Conservation (phyloP, 2,888 invertebrate species). For the Argynnis bischoffii region DNA sequence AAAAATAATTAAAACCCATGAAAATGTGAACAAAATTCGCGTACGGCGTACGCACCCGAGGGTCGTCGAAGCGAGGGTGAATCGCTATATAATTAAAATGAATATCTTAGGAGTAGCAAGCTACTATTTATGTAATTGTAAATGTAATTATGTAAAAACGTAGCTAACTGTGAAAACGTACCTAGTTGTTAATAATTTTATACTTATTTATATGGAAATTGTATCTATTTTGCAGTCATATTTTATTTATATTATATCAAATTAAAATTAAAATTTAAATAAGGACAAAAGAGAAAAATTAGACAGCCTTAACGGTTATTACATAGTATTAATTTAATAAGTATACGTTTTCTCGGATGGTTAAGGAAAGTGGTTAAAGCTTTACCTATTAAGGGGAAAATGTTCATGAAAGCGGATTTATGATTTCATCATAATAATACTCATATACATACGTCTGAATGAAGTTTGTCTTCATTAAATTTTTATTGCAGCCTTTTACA, state of each 20-base stretch:
- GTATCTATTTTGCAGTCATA: conserved; percentile 11
- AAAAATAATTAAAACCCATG: no score
- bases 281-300: no score
- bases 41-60: no score
- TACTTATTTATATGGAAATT: conserved; percentile 30
- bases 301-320: no score
- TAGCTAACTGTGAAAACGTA: no score
- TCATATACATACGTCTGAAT: not conserved
- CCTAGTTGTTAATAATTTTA: conserved; percentile 29
- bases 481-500: not conserved
- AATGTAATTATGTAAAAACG: no score
- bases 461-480: not conserved
- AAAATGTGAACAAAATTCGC: no score
- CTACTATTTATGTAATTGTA: no score
- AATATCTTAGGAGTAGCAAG: no score
- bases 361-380: conserved; percentile 10
- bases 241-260: not conserved
- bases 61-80: no score
- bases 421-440: conserved; percentile 1
- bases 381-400: not conserved
- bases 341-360: conserved; percentile 2
- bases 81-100: no score
- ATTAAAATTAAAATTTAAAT: not conserved
- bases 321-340: no score
- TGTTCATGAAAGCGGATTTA: conserved; percentile 12